Evolutionary conservation across 2,797 vertebrate genomes (phyloP).

Genomic region (Acrocephalus scirpaceus): DNA sequence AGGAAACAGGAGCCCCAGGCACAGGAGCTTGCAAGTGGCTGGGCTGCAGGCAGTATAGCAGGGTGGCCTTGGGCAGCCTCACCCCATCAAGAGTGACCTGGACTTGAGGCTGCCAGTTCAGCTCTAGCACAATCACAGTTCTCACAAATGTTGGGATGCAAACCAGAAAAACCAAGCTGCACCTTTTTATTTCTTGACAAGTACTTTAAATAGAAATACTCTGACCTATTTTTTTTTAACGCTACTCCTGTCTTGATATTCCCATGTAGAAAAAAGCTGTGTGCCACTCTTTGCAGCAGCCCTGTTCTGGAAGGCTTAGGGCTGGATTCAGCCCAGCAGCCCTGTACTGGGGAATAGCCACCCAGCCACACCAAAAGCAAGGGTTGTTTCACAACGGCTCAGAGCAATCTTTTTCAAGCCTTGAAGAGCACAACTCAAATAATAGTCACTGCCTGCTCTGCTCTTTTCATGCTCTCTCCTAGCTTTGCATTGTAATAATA

Average conservation of each 20-base stretch:
- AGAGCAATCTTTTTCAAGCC: not conserved
- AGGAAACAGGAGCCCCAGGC: not conserved
- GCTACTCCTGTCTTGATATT: not conserved
- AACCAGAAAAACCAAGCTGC: not conserved
- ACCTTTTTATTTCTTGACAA: not conserved
- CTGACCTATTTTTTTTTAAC: slow-evolving; percentile 8
- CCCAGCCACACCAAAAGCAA: not conserved
- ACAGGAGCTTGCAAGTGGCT: not conserved
- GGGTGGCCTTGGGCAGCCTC: not conserved
- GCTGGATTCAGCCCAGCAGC: slow-evolving; percentile 12
- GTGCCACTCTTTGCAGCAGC: not conserved
- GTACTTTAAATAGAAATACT: slow-evolving; percentile 30
- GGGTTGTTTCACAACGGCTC: not conserved
- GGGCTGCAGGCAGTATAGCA: not conserved
- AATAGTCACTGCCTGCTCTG: slow-evolving; percentile 4
- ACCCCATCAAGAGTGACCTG: not conserved
- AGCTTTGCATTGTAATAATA: not conserved
- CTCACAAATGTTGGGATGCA: not conserved
- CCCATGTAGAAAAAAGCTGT: not conserved
- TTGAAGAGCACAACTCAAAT: not conserved
- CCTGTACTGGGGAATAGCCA: not conserved
- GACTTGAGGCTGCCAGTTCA: not conserved
- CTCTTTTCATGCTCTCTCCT: slow-evolving; percentile 11
- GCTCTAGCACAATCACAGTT: not conserved
- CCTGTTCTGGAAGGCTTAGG: not conserved